Evolutionary conservation across 1,140 invertebrate genomes (phyloP).

Genomic region (Procambarus virginalis): DNA sequence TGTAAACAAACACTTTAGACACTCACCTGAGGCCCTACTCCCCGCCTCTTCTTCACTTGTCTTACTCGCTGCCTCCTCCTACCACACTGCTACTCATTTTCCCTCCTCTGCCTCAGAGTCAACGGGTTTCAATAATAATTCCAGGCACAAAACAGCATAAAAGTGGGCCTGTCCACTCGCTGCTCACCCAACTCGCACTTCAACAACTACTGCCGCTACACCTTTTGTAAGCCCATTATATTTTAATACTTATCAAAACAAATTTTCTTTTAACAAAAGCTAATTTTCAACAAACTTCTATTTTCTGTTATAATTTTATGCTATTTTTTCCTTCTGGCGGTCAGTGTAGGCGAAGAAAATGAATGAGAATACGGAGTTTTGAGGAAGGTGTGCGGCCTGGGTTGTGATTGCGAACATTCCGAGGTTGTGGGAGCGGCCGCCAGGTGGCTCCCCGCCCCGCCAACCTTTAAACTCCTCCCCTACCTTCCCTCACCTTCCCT

Average conservation of each 20-base stretch:
- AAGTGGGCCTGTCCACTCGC: background rate
- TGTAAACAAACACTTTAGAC: background rate
- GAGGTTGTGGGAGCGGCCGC: slow-evolving; percentile 13
- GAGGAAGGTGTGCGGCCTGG: slow-evolving; percentile 10
- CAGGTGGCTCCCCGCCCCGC: slow-evolving; percentile 32
- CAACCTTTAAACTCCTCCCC: slow-evolving; percentile 4
- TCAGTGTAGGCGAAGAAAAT: too few species aligned
- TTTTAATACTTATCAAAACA: too few species aligned
- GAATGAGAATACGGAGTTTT: background rate
- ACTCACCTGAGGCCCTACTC: background rate
- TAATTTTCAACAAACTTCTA: background rate
- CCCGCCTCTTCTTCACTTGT: background rate
- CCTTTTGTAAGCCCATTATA: background rate
- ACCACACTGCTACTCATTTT: background rate
- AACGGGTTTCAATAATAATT: background rate
- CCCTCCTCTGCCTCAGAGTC: background rate
- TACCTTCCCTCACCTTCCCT: background rate
- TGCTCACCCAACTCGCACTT: background rate
- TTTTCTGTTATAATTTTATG: background rate
- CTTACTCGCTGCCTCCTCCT: background rate
- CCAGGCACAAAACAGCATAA: slow-evolving; percentile 4
- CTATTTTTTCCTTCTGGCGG: background rate
- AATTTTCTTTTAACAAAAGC: background rate
- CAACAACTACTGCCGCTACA: background rate
- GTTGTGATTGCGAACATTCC: slow-evolving; percentile 47